Evolutionary conservation across 2,888 invertebrate genomes (phyloP).

Genomic region (Synanthedon formicaeformis): DNA sequence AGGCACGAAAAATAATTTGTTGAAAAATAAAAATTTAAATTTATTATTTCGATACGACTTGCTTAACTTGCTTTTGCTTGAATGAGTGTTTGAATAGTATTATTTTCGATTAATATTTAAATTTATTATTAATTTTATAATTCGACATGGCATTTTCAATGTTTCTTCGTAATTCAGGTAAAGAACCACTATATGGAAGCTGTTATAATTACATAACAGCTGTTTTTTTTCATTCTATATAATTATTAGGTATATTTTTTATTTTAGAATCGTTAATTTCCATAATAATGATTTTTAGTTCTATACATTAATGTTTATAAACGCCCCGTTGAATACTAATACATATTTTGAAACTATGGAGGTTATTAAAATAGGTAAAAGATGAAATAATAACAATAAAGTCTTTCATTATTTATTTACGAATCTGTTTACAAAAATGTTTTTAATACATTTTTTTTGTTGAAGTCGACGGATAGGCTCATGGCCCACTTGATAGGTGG

Average conservation of each 20-base stretch:
- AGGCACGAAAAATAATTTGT: too few relatives aligned
- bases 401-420: too few relatives aligned
- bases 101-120: not conserved
- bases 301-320: not conserved
- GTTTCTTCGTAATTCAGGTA: conserved; percentile 54
- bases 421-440: too few relatives aligned
- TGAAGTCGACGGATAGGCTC: too few relatives aligned
- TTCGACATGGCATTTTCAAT: conserved; percentile 46
- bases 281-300: too few relatives aligned
- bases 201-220: conserved; percentile 44
- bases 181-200: conserved; percentile 7
- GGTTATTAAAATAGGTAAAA: not conserved
- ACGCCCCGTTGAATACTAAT: not conserved
- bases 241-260: not conserved
- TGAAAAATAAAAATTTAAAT: too few relatives aligned
- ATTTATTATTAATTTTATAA: not conserved
- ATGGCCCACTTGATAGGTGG: too few relatives aligned
- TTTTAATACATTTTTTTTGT: too few relatives aligned
- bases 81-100: too few relatives aligned
- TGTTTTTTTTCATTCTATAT: conserved; percentile 14
- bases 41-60: too few relatives aligned
- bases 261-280: not conserved
- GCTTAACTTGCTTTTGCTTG: too few relatives aligned
- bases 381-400: too few relatives aligned
- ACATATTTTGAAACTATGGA: not conserved